These are phyloP conservation scores for Dromas ardeola DNA, from an alignment of 2,113 vertebrate genomes.

Conservation along the genomic window DNA sequence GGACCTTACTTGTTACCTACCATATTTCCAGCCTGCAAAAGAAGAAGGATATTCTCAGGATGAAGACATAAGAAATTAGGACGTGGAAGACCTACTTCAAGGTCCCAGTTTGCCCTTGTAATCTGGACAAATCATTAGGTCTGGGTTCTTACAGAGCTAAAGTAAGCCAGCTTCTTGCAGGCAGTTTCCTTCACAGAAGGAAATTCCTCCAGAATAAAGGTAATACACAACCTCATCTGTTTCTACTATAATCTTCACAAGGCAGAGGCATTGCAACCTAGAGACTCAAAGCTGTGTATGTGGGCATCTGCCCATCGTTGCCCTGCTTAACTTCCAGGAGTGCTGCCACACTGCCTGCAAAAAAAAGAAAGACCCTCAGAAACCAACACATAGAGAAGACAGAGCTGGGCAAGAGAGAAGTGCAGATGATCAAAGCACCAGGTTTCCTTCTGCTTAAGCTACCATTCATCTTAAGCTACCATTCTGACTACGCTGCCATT, in stretches of 20 bases:
- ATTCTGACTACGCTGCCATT: not conserved
- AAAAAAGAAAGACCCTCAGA: not conserved
- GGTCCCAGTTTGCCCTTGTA: not conserved
- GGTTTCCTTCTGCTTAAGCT: not conserved
- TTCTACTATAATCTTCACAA: rapidly evolving
- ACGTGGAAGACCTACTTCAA: not conserved
- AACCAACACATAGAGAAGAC: not conserved
- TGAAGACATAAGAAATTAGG: not conserved
- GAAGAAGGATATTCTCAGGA: not conserved
- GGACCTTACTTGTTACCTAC: not conserved
- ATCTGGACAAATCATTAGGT: not conserved
- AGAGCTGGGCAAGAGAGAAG: not conserved
- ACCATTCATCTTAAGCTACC: too few species aligned
- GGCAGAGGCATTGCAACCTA: not conserved
- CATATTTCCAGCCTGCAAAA: not conserved
- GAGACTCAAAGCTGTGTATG: not conserved
- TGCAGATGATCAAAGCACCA: not conserved
- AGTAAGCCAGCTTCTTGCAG: not conserved
- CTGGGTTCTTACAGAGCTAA: not conserved
- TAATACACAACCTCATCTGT: not conserved
- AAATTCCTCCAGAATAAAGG: not conserved
- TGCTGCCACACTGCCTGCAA: not conserved
- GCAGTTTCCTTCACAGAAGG: not conserved
- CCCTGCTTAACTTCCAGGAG: not conserved
- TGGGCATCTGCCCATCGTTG: not conserved